phyloP scores from a whole-genome alignment of 2,888 invertebrate genomes.

The Lottia scabra region DNA sequence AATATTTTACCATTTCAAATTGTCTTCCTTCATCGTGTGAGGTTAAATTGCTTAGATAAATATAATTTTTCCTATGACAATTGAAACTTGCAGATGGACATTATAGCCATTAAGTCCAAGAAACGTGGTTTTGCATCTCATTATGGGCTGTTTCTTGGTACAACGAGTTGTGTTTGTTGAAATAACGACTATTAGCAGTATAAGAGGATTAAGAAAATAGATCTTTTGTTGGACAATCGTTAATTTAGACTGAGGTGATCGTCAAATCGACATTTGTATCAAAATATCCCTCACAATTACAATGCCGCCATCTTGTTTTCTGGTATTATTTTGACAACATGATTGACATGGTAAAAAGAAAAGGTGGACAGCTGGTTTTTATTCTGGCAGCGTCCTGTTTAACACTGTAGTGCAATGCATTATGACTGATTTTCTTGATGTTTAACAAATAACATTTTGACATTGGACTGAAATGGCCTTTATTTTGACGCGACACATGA shows the following conservation, averaged over 20 bases:
- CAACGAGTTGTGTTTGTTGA: background rate
- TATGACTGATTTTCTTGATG: too few relatives aligned
- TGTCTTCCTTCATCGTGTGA: too few relatives aligned
- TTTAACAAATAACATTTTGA: too few relatives aligned
- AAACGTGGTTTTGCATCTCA: constrained; percentile 3
- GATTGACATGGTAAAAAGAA: background rate
- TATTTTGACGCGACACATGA: too few relatives aligned
- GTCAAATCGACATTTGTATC: background rate
- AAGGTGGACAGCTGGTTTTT: background rate
- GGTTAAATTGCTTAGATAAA: too few relatives aligned
- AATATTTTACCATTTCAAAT: too few relatives aligned
- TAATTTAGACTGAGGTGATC: background rate
- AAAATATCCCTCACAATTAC: background rate
- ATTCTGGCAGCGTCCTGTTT: background rate
- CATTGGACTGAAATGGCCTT: too few relatives aligned
- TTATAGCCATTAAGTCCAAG: background rate
- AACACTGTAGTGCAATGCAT: too few relatives aligned
- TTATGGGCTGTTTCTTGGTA: background rate
- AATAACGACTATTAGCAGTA: background rate
- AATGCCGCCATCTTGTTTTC: background rate
- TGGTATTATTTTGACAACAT: background rate
- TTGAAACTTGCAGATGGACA: background rate
- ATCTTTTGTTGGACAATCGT: background rate
- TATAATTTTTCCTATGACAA: background rate
- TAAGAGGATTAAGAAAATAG: constrained; percentile 4